Evolutionary conservation across 2,797 vertebrate genomes (phyloP).

Genomic region (Karalla daura): DNA sequence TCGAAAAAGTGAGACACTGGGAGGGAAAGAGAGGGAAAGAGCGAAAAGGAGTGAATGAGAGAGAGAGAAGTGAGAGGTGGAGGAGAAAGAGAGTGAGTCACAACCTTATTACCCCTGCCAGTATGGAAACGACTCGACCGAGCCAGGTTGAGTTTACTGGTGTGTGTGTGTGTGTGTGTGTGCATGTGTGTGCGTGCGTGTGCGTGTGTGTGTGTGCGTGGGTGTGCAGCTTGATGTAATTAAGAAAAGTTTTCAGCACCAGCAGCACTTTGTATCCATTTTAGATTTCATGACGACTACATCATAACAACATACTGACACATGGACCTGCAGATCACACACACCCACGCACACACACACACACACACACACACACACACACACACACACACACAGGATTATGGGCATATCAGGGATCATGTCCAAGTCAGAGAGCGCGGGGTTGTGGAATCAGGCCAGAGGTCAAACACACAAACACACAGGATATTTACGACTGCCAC

Average conservation of each 20-base stretch:
- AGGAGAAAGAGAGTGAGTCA: constrained; percentile 78
- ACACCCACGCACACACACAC: constrained; percentile 26
- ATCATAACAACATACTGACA: constrained; percentile 45
- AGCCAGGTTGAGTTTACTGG: constrained; percentile 62
- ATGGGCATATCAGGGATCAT: constrained; percentile 37
- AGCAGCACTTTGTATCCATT: constrained; percentile 64
- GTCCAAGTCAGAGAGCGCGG: constrained; percentile 42
- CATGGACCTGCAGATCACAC: constrained; percentile 6
- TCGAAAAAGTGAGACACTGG: not conserved
- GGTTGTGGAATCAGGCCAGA: constrained; percentile 44
- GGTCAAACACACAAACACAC: constrained; percentile 64
- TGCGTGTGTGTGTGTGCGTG: constrained; percentile 38
- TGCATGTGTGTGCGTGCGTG: constrained; percentile 35
- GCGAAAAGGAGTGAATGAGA: not conserved
- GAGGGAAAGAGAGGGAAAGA: constrained; percentile 4
- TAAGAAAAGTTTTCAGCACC: constrained; percentile 65
- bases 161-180: constrained; percentile 37
- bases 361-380: not conserved
- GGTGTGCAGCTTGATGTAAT: constrained; percentile 80
- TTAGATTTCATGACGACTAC: constrained; percentile 42
- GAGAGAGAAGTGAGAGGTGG: constrained; percentile 43
- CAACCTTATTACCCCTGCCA: constrained; percentile 60
- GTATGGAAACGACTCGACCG: constrained; percentile 71
- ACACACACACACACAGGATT: constrained; percentile 36
- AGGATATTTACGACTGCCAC: constrained; percentile 34